Base-by-base conservation (phyloP, 2,888 invertebrate genomes). In the Agapetus fuscipes region DNA sequence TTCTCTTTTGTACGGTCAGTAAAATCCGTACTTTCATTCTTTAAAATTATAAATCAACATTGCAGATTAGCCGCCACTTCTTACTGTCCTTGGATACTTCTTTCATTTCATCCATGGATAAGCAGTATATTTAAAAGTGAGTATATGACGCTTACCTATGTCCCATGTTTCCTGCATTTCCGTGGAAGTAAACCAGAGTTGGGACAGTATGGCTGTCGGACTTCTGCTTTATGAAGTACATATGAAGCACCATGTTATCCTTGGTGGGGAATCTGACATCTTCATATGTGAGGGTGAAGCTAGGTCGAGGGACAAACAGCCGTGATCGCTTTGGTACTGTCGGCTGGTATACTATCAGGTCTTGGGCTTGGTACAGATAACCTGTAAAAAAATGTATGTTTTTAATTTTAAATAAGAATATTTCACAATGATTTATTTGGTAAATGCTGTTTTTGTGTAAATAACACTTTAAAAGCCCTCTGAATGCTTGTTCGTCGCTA, bases 141-240 rank as follows among this genome's bases (percentile, higher is more conserved):
- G 9, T 20, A 20, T 6, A 20, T 20, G 9, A 6, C n/a, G 16
- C 52, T 52, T 47, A 80, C 80, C 85, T 80, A 58, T 95, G 94
- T 0, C 95, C 95, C 76, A 95, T 89, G 59, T 95, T 96, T 10
- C 95, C 95, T 36, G 95, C 95, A 75, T 95, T 96, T 4, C 95
- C 95, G 69, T 96, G 95, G 49, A 95, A 80, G 63, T 87, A 93
- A 34, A 95, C 65, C 55, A 95, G 69, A 7, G 94, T 94, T 0
- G 90, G 88, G 36, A 76, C 78, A 53, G 74, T 72, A 49, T 76
- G 74, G 50, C 76, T 76, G 46, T 77, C 74, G 30, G 76, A 75
- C 2, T 76, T 66, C 58, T 89, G 89, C 52, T 80, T 76, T 45
- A 90, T 81, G 53, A 88, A 80, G 57, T 83, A 89, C 61, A 85